Base-by-base conservation (phyloP, 1,140 invertebrate species). In the Tribolium madens region DNA sequence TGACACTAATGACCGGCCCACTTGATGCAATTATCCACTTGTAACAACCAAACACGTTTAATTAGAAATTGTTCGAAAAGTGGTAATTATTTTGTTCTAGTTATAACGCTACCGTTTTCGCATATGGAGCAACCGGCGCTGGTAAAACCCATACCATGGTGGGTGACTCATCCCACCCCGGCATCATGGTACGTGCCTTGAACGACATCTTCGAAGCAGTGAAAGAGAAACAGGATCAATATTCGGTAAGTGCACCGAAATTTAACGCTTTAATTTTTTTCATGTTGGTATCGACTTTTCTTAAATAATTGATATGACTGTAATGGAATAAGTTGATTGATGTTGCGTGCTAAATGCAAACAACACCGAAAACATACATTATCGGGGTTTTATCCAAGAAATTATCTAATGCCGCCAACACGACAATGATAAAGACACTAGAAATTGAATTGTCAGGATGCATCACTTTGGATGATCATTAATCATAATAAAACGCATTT, bases 61-160 rank as follows among this genome's bases (percentile, higher is more conserved):
- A 26, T 26, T 26, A 26, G 3, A 4, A 0, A 26, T 26, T 26
- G 21, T 0, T 26, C 1, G 21, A 4, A 26, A 26, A 26, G 1
- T 26, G 2, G 1, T 26, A 26, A 26, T 26, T 26, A 26, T 4
- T 26, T 72, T 71, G 14, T 82, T 79, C 10, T 47, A 86, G 85
- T 12, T 98, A 97, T 83, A 99, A 98, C 83, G 97, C 95, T 0
- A 97, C 97, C 0, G 96, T 98, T 0, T 98, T 99, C 87, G 97
- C 97, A 1, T 99, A 99, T 84, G 97, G 96, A n/a, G 94, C 96
- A 0, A 98, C 96, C 12, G 95, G 96, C 0, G 93, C 95, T 15
- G 96, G 96, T 7, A 98, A 97, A 87, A 97, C 96, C 0, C 91
- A 96, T 84, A 97, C 96, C 1, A 97, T 97, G 95, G 92, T 93